Evolutionary conservation across 2,888 invertebrate species (phyloP), one percentile per base, ranked within the genome.

Genomic region (Dicyrtoma fusca): DNA sequence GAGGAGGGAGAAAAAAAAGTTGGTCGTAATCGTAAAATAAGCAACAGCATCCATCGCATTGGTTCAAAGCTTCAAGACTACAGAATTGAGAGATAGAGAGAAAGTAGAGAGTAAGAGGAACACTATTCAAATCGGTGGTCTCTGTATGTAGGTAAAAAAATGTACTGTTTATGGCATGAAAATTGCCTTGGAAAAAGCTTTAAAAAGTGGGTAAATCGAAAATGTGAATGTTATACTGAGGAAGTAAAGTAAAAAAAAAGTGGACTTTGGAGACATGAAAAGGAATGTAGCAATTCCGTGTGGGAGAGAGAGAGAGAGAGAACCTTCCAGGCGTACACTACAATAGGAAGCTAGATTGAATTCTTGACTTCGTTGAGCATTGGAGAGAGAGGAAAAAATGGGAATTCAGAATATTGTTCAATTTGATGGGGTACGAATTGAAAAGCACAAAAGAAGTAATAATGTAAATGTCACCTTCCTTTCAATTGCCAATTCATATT

Each of bases 281-380:
- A 61, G 25, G 61, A 42, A 61, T 13, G 3, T 11, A 51, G 21
- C 10, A 21, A 42, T n/a, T 42, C 42, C 26, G 5, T 19, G 42
- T 23, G 5, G 21, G 8, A 53, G 17, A 53, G 21, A 53, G 19
- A 53, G 21, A 53, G 19, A 11, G n/a, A 53, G 8, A 53, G 21
- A 10, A 17, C 8, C 53, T 53, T 19, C 42, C 6, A 42, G 34
- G 34, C 42, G 19, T 4, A 57, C n/a, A 23, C 14, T 25, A 61
- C 61, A 61, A 61, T 61, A 25, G 34, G 42, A n/a, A 25, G 17
- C 42, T 34, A 61, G 61, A 61, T 61, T 61, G 61, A 61, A 17
- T 61, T 26, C 14, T 61, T 34, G 34, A 34, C 34, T 34, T 34
- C 4, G 34, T 34, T 34, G 8, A 34, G 34, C 34, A 8, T 34